These are phyloP conservation scores for Ganaspis brasiliensis DNA, from an alignment of 2,888 invertebrate species.

Conservation along the genomic window DNA sequence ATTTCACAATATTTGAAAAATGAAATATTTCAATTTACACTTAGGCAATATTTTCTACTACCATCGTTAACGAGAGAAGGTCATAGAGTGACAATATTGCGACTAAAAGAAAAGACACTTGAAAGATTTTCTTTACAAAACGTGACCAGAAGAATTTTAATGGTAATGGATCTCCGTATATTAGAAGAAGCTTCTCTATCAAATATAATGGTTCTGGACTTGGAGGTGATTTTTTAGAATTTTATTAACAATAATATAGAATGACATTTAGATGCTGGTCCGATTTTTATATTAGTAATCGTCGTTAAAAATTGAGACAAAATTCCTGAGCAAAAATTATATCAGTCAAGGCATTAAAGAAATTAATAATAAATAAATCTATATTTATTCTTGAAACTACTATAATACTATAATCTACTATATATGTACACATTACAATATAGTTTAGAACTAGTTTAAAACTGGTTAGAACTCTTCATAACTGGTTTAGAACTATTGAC, in stretches of 20 bases:
- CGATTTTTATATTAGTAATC: no score
- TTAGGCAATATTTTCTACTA: conserved; percentile 75
- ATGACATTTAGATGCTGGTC: no score
- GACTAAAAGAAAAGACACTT: conserved; percentile 69
- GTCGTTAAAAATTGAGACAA: no score
- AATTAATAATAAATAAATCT: no score
- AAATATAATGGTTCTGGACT: conserved; percentile 77
- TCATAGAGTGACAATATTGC: conserved; percentile 75
- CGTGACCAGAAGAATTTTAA: conserved; percentile 74
- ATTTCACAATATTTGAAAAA: not conserved
- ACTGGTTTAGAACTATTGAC: no score
- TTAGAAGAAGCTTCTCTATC: conserved; percentile 75
- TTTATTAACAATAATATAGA: not conserved
- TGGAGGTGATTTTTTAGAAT: conserved; percentile 69
- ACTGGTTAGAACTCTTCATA: no score
- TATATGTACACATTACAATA: no score
- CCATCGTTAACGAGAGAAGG: conserved; percentile 77
- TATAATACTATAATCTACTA: no score
- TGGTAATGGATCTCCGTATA: conserved; percentile 77
- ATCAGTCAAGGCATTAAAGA: no score
- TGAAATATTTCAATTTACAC: not conserved
- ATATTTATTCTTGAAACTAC: no score
- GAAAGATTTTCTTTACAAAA: conserved; percentile 75
- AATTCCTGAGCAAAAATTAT: no score
- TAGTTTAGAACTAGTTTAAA: no score